These are phyloP conservation scores for Phenacoccus solenopsis DNA, from an alignment of 1,140 invertebrate genomes.

Conservation along the genomic window DNA sequence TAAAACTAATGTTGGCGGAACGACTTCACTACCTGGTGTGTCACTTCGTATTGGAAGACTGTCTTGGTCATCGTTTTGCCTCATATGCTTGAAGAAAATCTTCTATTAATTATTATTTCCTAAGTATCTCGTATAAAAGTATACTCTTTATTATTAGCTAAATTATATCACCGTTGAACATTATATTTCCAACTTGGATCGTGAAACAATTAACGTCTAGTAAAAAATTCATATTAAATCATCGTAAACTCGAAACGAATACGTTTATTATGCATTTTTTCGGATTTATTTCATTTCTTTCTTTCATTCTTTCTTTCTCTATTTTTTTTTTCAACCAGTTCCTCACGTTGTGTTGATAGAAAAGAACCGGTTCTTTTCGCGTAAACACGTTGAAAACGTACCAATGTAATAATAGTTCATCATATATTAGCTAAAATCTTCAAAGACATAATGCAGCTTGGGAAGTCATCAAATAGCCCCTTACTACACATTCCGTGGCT, in stretches of 20 bases:
- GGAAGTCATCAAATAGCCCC: background rate
- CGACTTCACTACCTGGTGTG: too few relatives aligned
- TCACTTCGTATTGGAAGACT: too few relatives aligned
- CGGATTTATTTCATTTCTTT: slow-evolving; percentile 7
- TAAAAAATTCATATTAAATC: background rate
- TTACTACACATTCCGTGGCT: background rate
- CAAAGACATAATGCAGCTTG: background rate
- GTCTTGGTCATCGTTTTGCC: too few relatives aligned
- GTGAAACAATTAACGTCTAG: background rate
- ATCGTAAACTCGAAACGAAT: background rate
- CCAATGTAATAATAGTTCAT: slow-evolving; percentile 1
- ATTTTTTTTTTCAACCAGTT: background rate
- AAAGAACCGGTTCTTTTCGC: slow-evolving; percentile 3
- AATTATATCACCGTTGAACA: too few relatives aligned
- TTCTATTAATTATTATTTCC: too few relatives aligned
- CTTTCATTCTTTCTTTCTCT: too few relatives aligned
- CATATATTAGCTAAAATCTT: background rate
- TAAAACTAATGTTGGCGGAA: too few relatives aligned
- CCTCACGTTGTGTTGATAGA: background rate
- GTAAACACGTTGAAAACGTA: background rate
- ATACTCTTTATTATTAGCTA: too few relatives aligned
- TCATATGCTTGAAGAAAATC: too few relatives aligned
- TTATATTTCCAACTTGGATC: too few relatives aligned
- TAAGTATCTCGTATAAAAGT: too few relatives aligned
- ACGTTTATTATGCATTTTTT: background rate